phyloP scores from a whole-genome alignment of 1,140 invertebrate species.

The Diuraphis noxia region DNA sequence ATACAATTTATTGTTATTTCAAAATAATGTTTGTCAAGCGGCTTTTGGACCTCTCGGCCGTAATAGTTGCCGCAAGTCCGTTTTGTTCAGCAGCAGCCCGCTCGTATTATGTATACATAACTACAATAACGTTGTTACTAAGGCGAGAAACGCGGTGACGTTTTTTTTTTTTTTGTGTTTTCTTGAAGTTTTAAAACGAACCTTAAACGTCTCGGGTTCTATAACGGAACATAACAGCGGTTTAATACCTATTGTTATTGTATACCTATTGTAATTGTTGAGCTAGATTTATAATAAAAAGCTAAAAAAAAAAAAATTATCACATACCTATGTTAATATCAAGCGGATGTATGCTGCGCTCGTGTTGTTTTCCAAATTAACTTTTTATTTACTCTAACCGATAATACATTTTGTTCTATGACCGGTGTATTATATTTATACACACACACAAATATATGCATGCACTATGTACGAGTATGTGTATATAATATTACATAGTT shows the following conservation, averaged over 20 bases:
- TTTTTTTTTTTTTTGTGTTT: background rate
- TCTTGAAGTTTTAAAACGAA: background rate
- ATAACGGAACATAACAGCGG: background rate
- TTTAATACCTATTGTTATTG: no score
- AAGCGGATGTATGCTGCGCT: background rate
- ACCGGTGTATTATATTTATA: background rate
- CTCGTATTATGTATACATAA: background rate
- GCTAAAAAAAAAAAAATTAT: no score
- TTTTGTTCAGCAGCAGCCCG: no score
- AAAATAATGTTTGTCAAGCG: background rate
- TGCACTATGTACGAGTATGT: background rate
- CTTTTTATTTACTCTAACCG: background rate
- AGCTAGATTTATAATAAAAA: no score
- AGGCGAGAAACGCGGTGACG: background rate
- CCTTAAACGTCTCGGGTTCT: background rate
- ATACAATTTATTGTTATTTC: background rate
- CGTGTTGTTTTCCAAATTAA: background rate
- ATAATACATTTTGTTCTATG: background rate
- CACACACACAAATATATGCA: no score
- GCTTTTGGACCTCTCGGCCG: background rate
- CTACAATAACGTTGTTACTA: background rate
- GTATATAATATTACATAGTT: no score
- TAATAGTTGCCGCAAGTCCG: no score
- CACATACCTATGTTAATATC: no score
- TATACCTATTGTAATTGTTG: no score